phyloP scores from a whole-genome alignment of 2,113 vertebrate genomes.

The Murina feae region DNA sequence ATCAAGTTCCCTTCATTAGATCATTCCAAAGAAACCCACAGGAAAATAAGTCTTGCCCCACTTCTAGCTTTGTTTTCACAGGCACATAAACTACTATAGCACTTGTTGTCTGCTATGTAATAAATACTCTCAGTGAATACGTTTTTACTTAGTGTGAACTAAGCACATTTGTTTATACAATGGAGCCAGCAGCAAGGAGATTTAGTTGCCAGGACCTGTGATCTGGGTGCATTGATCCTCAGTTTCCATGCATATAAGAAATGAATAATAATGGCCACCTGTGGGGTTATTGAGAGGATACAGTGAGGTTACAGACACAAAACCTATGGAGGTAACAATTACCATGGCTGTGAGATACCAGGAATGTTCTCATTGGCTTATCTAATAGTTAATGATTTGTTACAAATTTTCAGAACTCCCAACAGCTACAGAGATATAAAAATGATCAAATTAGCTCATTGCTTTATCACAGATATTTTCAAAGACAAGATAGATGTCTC shows the following conservation, averaged over 20 bases:
- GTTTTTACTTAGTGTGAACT: not conserved
- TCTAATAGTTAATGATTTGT: not conserved
- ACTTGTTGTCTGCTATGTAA: not conserved
- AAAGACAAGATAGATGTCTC: not conserved
- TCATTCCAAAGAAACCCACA: not conserved
- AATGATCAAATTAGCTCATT: not conserved
- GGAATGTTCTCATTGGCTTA: not conserved
- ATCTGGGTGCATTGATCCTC: not conserved
- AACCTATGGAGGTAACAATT: not conserved
- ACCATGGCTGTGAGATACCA: not conserved
- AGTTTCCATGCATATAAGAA: not conserved
- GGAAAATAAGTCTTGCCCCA: not conserved
- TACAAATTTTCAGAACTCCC: not conserved
- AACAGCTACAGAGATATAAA: not conserved
- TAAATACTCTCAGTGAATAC: not conserved
- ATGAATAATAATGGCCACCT: not conserved
- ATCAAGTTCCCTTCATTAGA: not conserved
- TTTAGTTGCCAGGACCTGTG: not conserved
- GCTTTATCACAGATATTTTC: not conserved
- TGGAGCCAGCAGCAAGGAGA: not conserved
- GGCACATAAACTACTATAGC: not conserved
- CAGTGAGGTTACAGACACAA: not conserved
- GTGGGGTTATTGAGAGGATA: not conserved
- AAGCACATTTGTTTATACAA: not conserved
- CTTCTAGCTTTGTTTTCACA: not conserved